Evolutionary conservation across 2,113 vertebrate genomes (phyloP).

Genomic region (crab-eating macaque (Macaca fascicularis)): T2T-MFA8v1.1 NC_088375.1:183524501-183525000

Average conservation of each 20-base stretch:
- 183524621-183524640: not conserved
- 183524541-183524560: not conserved
- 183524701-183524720: not conserved
- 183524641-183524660: not conserved
- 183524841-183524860: not conserved
- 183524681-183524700: not conserved
- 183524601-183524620: not conserved
- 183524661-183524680: not conserved
- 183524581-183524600: not conserved
- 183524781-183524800: not conserved
- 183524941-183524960: not conserved
- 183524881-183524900: not conserved
- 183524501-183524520: not conserved
- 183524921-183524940: not conserved
- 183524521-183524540: not conserved
- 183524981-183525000: not conserved
- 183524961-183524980: not conserved
- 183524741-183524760: not conserved
- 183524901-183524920: not conserved
- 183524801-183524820: not conserved
- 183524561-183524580: not conserved
- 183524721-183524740: not conserved
- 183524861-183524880: constrained; percentile 16
- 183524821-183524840: not conserved
- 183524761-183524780: not conserved